Percentiles rank a stretch among this genome's conserved stretches.
Evolutionary conservation across 2,113 vertebrate genomes (phyloP).

Genomic region (Lasiurus cinereus): DNA sequence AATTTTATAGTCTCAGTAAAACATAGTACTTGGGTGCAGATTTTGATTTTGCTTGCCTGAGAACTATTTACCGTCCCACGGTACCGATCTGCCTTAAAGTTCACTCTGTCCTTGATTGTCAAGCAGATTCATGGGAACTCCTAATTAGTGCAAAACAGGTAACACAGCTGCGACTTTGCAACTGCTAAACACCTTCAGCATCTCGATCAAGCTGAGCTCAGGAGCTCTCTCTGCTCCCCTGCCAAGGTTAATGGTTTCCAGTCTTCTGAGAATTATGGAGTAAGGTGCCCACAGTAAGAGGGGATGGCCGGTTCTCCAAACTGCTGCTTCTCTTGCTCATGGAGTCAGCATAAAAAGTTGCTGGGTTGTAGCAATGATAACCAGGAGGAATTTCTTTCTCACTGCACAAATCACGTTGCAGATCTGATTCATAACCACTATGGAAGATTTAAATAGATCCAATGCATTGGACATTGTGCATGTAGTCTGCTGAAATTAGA

Average conservation of each 20-base stretch:
- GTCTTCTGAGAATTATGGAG: conserved; percentile 64
- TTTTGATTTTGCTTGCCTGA: conserved; percentile 76
- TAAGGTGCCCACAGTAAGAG: not conserved
- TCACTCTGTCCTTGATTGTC: conserved; percentile 84
- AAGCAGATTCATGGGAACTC: conserved; percentile 82
- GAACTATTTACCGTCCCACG: conserved; percentile 72
- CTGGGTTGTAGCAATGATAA: not conserved
- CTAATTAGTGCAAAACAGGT: conserved; percentile 83
- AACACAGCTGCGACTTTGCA: conserved; percentile 61
- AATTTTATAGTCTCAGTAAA: conserved; percentile 59
- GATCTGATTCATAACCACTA: not conserved
- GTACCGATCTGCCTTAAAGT: conserved; percentile 80
- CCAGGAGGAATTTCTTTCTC: not conserved
- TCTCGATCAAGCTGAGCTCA: conserved; percentile 45
- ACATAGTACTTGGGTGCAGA: conserved; percentile 11
- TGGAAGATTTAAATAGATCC: not conserved
- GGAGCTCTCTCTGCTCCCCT: conserved; percentile 66
- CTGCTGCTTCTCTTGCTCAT: not conserved
- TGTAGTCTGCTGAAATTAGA: not conserved
- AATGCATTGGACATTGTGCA: not conserved
- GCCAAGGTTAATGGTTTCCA: conserved; percentile 76
- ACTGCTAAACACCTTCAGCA: conserved; percentile 57
- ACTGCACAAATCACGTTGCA: not conserved
- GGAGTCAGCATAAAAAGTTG: not conserved
- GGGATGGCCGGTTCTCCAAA: not conserved